phyloP scores from a whole-genome alignment of 37 sponge, comb jelly and placozoan genomes.

The Ephydatia muelleri region DNA sequence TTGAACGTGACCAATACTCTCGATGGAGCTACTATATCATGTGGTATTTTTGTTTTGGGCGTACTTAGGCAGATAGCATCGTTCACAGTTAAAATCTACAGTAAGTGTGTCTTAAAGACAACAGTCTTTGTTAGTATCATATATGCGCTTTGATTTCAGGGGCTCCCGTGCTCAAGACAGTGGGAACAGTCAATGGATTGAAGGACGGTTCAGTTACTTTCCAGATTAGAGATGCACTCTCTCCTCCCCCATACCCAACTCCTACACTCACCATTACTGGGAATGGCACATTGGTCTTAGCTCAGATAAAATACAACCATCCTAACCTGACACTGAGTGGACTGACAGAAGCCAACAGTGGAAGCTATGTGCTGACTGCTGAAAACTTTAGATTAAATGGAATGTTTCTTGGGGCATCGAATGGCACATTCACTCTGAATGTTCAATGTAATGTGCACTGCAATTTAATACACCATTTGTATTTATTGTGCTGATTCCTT shows the following conservation, averaged over 20 bases:
- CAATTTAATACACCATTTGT: not conserved
- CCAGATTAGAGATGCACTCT: too few species aligned
- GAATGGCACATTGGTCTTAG: too few species aligned
- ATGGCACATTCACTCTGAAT: not conserved
- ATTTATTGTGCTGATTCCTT: not conserved
- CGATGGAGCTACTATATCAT: not conserved
- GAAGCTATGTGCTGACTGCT: slow-evolving; percentile 7
- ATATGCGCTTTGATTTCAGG: not conserved
- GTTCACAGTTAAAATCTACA: not conserved
- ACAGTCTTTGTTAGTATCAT: not conserved
- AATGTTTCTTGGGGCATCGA: not conserved
- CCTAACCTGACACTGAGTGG: too few species aligned
- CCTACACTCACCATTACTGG: too few species aligned
- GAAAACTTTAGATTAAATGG: slow-evolving; percentile 3
- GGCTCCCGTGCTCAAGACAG: not conserved
- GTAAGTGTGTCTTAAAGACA: not conserved
- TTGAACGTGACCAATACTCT: not conserved
- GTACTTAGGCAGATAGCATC: not conserved
- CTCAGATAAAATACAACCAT: too few species aligned
- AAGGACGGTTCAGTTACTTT: too few species aligned
- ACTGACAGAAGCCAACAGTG: not conserved
- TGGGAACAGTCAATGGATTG: not conserved
- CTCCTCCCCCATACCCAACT: too few species aligned
- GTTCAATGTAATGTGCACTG: slow-evolving; percentile 7
- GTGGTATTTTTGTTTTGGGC: not conserved